A percentile compares a stretch with the other conserved stretches of the same genome.
phyloP scores from a whole-genome alignment of 2,113 vertebrate species.

The Trinectes maculatus region DNA sequence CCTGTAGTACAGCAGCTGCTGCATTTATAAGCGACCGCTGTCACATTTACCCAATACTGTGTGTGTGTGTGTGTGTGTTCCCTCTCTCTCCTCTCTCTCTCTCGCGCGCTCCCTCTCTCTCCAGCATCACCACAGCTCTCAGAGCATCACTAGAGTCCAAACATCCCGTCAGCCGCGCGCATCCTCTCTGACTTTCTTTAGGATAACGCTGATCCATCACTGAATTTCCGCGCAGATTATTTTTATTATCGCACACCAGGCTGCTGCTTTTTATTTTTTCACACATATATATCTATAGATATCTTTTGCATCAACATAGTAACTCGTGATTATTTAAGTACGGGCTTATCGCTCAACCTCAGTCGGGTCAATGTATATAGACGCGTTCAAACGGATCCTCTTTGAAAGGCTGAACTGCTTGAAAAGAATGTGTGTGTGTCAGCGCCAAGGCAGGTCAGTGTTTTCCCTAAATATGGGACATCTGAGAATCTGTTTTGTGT shows the following conservation, averaged over 20 bases:
- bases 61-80: slow-evolving; percentile 14
- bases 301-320: neutral
- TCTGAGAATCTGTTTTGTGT: slow-evolving; percentile 59
- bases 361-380: slow-evolving; percentile 84
- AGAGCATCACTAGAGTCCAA: slow-evolving; percentile 79
- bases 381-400: slow-evolving; percentile 85
- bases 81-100: slow-evolving; percentile 25
- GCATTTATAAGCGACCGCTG: slow-evolving; percentile 59
- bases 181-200: slow-evolving; percentile 71
- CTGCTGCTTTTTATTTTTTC: slow-evolving; percentile 18
- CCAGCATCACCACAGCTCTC: slow-evolving; percentile 70
- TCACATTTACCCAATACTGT: slow-evolving; percentile 66
- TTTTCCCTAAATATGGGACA: slow-evolving; percentile 70
- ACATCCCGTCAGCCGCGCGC: slow-evolving; percentile 77
- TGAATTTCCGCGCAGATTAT: slow-evolving; percentile 24
- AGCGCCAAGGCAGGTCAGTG: slow-evolving; percentile 84
- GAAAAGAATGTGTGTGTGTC: slow-evolving; percentile 86
- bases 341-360: slow-evolving; percentile 45
- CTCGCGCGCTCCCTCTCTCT: slow-evolving; percentile 43
- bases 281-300: neutral
- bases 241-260: slow-evolving; percentile 11
- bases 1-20: slow-evolving; percentile 55
- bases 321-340: slow-evolving; percentile 45
- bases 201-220: slow-evolving; percentile 45
- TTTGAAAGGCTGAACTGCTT: slow-evolving; percentile 84